Percentiles rank a stretch among this genome's conserved stretches.
These are phyloP conservation scores for Denticeps clupeoides DNA, from an alignment of 2,797 vertebrate genomes.

Conservation along the genomic window DNA sequence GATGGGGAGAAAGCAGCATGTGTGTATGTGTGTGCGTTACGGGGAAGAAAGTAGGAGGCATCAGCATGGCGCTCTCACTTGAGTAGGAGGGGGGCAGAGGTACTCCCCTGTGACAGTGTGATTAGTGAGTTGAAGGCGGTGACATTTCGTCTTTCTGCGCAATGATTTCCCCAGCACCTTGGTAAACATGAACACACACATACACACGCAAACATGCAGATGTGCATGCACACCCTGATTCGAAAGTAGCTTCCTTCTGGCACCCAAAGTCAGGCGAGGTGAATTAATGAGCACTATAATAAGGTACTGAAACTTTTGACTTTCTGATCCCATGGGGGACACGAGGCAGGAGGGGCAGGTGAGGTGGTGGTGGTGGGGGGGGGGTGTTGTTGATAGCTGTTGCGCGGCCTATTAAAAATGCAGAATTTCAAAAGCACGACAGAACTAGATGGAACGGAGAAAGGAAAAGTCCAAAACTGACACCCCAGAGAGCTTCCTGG, in stretches of 20 bases:
- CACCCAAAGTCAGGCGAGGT: constrained; percentile 11
- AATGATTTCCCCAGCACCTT: not conserved
- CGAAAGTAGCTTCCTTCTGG: constrained; percentile 9
- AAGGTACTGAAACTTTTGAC: constrained; percentile 11
- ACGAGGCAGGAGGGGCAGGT: not conserved
- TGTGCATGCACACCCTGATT: not conserved
- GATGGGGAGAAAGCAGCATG: too few species aligned
- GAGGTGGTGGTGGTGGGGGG: too few species aligned
- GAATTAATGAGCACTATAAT: constrained; percentile 23
- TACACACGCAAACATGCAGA: not conserved
- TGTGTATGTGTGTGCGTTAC: not conserved
- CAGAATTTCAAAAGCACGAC: constrained; percentile 1
- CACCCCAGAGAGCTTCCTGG: not conserved
- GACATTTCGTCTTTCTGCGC: constrained; percentile 3
- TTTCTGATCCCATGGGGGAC: not conserved
- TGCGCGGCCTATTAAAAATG: too few species aligned
- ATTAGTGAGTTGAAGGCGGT: constrained; percentile 1
- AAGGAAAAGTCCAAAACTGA: too few species aligned
- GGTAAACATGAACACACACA: not conserved
- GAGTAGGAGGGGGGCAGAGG: constrained; percentile 2
- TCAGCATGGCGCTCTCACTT: not conserved
- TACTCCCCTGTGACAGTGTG: not conserved
- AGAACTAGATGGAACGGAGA: too few species aligned
- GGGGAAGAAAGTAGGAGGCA: not conserved
- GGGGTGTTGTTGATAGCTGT: not conserved